Conservation (phyloP, 2,113 vertebrate species). For the Piprites chloris region DNA sequence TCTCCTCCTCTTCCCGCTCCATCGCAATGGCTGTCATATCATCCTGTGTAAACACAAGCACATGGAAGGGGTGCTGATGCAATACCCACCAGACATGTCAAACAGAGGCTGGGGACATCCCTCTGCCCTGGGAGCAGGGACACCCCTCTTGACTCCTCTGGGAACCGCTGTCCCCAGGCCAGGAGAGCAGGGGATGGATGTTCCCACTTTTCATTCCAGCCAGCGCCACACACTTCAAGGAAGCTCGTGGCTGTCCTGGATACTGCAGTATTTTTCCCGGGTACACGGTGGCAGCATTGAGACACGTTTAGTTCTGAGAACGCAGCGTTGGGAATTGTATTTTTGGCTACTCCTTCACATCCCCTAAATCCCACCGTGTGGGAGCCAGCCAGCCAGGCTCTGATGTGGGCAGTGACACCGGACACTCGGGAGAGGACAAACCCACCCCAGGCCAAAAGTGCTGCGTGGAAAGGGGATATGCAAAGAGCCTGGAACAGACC, state of each 20-base stretch:
- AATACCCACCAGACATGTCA: accelerated
- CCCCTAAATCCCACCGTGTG: accelerated
- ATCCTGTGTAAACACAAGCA: conserved; percentile 2
- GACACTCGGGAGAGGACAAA: not conserved
- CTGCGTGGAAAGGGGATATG: not conserved
- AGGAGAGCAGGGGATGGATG: not conserved
- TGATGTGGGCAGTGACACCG: not conserved
- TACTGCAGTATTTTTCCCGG: conserved; percentile 6
- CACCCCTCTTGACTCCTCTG: not conserved
- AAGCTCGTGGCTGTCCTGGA: not conserved
- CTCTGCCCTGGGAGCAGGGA: not conserved
- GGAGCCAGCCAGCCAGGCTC: not conserved
- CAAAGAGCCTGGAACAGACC: conserved; percentile 11
- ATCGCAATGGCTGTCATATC: not conserved
- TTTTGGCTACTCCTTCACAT: not conserved
- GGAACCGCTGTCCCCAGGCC: not conserved
- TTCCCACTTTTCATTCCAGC: not conserved
- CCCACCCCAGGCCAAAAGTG: not conserved
- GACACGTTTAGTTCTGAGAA: not conserved
- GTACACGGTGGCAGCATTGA: conserved; percentile 54
- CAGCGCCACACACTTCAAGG: accelerated
- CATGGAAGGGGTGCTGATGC: not conserved
- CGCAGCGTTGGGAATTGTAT: accelerated
- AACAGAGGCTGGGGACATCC: not conserved
- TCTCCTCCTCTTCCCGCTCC: not conserved